A percentile compares a stretch with the other conserved stretches of the same genome.
Evolutionary conservation across 1,140 invertebrate species (phyloP).

Genomic region (Yoshiicerus persimilis): DNA sequence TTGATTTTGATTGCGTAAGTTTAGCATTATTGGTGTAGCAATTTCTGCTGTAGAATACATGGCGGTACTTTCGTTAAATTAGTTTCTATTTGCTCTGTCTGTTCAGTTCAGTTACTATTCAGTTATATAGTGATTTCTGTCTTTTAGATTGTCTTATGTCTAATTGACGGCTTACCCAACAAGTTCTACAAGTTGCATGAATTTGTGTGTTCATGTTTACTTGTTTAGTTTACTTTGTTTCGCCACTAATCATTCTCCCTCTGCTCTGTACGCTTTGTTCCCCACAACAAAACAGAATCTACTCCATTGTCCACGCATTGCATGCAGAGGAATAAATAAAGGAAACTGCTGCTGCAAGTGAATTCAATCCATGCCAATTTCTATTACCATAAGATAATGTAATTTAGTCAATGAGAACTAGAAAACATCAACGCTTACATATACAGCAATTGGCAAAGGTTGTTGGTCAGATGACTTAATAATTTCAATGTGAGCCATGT

Average conservation of each 20-base stretch:
- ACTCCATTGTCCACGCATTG: neutral
- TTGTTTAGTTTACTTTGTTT: neutral
- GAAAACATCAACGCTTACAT: neutral
- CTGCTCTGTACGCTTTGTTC: neutral
- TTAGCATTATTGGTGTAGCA: neutral
- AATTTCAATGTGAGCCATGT: neutral
- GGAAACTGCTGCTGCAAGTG: neutral
- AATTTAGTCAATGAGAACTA: neutral
- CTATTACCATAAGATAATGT: neutral
- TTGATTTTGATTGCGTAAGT: neutral
- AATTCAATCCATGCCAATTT: neutral
- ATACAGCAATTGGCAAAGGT: neutral
- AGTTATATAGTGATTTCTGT: neutral
- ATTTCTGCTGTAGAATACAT: neutral
- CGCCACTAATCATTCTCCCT: neutral
- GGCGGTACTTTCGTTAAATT: neutral
- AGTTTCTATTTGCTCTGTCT: neutral
- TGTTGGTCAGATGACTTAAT: conserved; percentile 12
- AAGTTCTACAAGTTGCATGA: neutral
- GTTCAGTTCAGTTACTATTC: neutral
- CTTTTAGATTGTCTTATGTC: neutral
- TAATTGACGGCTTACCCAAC: neutral
- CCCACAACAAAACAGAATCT: neutral
- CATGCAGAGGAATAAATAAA: no score
- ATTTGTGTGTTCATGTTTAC: neutral